Percentiles rank a stretch among this genome's conserved stretches.
These are phyloP conservation scores for Sphaeridia pumilis DNA, from an alignment of 2,888 invertebrate genomes.

Conservation along the genomic window DNA sequence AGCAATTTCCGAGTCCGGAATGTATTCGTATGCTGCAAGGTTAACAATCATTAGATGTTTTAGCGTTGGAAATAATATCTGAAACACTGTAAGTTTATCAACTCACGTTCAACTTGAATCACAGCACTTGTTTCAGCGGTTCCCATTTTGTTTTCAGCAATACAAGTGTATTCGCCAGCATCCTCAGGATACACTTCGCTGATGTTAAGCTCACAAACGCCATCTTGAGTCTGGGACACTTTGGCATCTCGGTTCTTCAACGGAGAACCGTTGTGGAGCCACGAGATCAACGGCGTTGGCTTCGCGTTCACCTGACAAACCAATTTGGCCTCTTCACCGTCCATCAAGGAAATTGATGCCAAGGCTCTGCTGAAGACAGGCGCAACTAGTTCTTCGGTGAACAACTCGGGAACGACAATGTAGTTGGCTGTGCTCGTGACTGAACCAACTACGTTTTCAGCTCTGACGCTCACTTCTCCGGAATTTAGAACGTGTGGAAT, in stretches of 20 bases:
- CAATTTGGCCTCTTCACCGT: constrained; percentile 70
- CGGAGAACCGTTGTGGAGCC: constrained; percentile 62
- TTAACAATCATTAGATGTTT: background rate
- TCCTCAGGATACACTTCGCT: constrained; percentile 84
- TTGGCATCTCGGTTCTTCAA: constrained; percentile 61
- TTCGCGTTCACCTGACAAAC: constrained; percentile 61
- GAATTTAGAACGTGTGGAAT: constrained; percentile 9
- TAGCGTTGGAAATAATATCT: constrained; percentile 1
- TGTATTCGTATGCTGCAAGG: constrained; percentile 76
- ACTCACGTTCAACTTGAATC: constrained; percentile 68
- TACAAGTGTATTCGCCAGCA: constrained; percentile 72
- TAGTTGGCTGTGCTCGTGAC: constrained; percentile 72
- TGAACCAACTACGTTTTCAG: constrained; percentile 79
- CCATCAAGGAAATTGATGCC: constrained; percentile 66
- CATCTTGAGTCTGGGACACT: constrained; percentile 58
- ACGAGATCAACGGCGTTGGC: constrained; percentile 65
- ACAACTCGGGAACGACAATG: constrained; percentile 49
- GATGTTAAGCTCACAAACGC: constrained; percentile 65
- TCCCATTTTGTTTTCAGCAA: constrained; percentile 70
- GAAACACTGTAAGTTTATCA: constrained; percentile 13
- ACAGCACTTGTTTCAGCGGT: constrained; percentile 63
- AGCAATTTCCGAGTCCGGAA: constrained; percentile 73
- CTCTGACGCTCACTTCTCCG: constrained; percentile 73
- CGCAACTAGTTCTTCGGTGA: constrained; percentile 51
- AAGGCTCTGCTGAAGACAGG: constrained; percentile 67